Base-by-base conservation (phyloP, 2,113 vertebrate species). In the Anarhynchus alexandrinus region DNA sequence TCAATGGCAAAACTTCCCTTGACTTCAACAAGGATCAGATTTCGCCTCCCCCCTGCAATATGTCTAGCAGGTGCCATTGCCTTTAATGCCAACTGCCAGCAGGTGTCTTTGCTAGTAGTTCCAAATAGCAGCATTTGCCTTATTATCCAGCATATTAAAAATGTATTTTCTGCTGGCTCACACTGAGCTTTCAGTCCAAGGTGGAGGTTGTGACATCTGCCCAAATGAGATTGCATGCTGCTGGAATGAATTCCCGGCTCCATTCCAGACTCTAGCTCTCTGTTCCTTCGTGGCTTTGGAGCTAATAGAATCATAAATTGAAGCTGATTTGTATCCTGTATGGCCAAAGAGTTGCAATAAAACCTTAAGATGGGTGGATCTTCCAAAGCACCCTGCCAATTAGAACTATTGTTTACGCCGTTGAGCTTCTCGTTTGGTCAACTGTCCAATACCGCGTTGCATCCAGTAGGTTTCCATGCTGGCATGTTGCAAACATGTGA, bases 71-170 rank as follows among this genome's bases (percentile, higher is more conserved):
- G 77, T 74, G 72, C 71, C 82, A 70, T 40, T 74, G 64, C 29
- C 52, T 89, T 96, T 78, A 71, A 84, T 94, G 90, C 80, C 95
- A 95, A 2, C 40, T 95, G 26, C 93, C 88, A 90, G 78, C 73
- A 65, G 70, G 82, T 67, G 49, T 54, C 82, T 72, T 86, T 86
- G 77, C 69, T 71, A 51, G 57, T 78, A 74, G 30, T 88, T 95
- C 65, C 94, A 94, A 91, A 67, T 59, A 86, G 67, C 12, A 84
- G 52, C 42, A 40, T 92, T 89, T 82, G 49, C 29, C 54, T 64
- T 82, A 51, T 82, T 88, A 82, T 73, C 71, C 43, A 91, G 34
- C 67, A 42, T 86, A 90, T 90, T 73, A 85, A 86, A 95, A 64
- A 66, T 36, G 32, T 73, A 76, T 92, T 95, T 95, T 96, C 51